These are phyloP conservation scores for Pluvialis apricaria DNA, from an alignment of 2,113 vertebrate genomes.

Conservation along the genomic window DNA sequence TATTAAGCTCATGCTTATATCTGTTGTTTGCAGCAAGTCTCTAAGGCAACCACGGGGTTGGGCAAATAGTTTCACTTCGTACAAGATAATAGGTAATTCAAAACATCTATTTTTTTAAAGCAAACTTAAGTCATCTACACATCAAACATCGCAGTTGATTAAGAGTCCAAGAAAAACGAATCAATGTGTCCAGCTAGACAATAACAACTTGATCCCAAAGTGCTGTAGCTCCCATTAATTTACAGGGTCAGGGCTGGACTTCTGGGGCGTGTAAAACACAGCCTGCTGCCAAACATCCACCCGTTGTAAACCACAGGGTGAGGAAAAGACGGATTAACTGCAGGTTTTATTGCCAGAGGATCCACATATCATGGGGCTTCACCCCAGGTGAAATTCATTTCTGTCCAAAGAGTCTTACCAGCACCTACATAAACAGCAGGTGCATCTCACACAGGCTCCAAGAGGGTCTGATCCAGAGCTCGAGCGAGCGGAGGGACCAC, in stretches of 20 bases:
- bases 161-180: slow-evolving; percentile 16
- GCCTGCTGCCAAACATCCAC: not conserved
- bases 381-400: not conserved
- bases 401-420: not conserved
- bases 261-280: not conserved
- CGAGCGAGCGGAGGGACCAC: not conserved
- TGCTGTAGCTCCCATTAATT: not conserved
- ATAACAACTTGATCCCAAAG: not conserved
- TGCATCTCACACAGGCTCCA: not conserved
- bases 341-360: not conserved
- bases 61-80: slow-evolving; percentile 35
- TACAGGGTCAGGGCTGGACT: not conserved
- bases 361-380: not conserved
- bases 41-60: not conserved
- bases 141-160: not conserved
- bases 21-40: slow-evolving; percentile 30
- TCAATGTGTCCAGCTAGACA: not conserved
- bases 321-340: not conserved
- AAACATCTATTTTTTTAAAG: slow-evolving; percentile 13
- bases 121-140: not conserved
- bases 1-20: not conserved
- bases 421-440: not conserved
- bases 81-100: slow-evolving; percentile 42
- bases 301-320: not conserved
- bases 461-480: not conserved